Base-by-base conservation (phyloP, 2,797 vertebrate genomes). In the Australoheros facetus region DNA sequence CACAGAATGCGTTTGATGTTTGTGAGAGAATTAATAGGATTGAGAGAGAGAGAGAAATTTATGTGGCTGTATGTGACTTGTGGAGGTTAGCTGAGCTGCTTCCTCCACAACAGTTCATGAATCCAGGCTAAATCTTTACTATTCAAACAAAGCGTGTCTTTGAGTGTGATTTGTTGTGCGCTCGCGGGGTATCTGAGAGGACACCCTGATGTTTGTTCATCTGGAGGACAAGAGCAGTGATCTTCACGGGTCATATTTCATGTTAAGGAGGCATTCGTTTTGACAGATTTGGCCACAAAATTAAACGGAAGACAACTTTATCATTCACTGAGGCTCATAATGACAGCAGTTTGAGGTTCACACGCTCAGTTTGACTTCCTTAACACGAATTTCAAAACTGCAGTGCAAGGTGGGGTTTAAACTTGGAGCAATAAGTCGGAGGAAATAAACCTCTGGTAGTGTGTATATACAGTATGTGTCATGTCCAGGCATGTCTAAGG, bases 401-500 rank as follows among this genome's bases (percentile, higher is more conserved):
- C 19, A 64, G 34, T 56, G 10, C 56, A 57, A 58, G 60, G 71
- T 79, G 82, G 76, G 72, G 71, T 71, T 77, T 21, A 26, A 42
- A n/a, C 55, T 69, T 13, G 10, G 45, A 32, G 64, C 17, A 9
- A 42, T 10, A 21, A 39, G 69, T 11, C 9, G 9, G 53, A 13
- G 17, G 51, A 51, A 69, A 51, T 14, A 32, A 69, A 53, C 45
- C 32, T 77, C 57, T 17, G n/a, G 55, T 32, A 51, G 45, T 69
- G 45, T 76, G 54, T 71, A 60, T 73, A 42, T 58, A 51, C 74
- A 51, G 57, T 72, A 21, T 71, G 82, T 86, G 76, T 89, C 87
- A 62, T 89, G 93, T 93, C 74, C 85, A 80, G 91, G 30, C 94
- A 91, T 85, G 91, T 88, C 86, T 70, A 42, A 3, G 26, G 72